Conservation (phyloP, 2,113 vertebrate species). For the Centropristis striata region DNA sequence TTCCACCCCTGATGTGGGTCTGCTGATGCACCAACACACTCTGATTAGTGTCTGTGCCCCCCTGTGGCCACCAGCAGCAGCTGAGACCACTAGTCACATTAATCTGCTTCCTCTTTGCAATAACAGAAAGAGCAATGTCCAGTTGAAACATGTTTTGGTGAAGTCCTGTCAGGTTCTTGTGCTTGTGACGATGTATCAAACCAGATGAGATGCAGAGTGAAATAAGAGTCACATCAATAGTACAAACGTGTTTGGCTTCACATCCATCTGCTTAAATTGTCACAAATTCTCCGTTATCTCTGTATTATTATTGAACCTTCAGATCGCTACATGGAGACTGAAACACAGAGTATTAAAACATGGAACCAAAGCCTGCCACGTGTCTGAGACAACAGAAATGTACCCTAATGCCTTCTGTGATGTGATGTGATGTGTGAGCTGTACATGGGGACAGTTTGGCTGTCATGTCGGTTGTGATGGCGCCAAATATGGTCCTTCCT, state of each 20-base stretch:
- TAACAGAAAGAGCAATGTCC: not conserved
- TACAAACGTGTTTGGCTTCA: not conserved
- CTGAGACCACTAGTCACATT: too few species aligned
- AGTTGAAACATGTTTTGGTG: not conserved
- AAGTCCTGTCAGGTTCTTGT: not conserved
- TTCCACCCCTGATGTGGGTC: not conserved
- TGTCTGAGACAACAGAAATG: not conserved
- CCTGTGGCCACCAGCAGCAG: not conserved
- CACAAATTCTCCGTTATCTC: not conserved
- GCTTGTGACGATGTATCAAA: not conserved
- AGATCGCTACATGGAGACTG: slow-evolving; percentile 8
- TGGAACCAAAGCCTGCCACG: not conserved
- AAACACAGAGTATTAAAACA: not conserved
- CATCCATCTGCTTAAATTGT: not conserved
- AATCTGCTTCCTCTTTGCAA: not conserved
- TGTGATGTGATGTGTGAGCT: not conserved
- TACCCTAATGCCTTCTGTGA: not conserved
- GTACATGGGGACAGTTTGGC: not conserved
- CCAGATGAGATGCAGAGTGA: not conserved
- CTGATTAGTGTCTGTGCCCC: not conserved
- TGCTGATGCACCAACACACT: not conserved
- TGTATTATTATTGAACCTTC: not conserved
- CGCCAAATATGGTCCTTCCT: not conserved
- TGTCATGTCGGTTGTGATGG: not conserved
- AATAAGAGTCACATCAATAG: not conserved